These are phyloP conservation scores for Verasper variegatus DNA, from an alignment of 2,113 vertebrate genomes.

Conservation along the genomic window DNA sequence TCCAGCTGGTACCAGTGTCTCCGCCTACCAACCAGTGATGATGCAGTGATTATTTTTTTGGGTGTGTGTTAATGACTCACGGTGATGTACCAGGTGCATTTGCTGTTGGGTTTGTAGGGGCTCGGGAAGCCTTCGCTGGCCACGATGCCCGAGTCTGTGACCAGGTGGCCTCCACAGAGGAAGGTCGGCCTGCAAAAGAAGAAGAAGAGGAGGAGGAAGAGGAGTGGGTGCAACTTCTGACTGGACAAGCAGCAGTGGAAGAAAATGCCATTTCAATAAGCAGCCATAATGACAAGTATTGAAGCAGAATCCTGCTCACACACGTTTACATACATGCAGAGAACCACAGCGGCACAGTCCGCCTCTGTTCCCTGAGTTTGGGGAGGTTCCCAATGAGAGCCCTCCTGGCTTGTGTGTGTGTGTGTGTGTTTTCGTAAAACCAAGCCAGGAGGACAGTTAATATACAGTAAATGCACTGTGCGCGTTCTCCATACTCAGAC, in stretches of 20 bases:
- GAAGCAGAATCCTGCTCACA: neutral
- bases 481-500: neutral
- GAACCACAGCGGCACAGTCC: constrained; percentile 65
- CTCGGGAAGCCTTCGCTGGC: constrained; percentile 90
- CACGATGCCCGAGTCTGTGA: constrained; percentile 87
- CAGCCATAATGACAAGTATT: neutral
- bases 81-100: constrained; percentile 91
- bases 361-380: constrained; percentile 61
- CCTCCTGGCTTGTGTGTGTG: constrained; percentile 18
- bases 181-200: constrained; percentile 83
- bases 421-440: constrained; percentile 28
- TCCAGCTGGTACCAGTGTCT: too few relatives aligned
- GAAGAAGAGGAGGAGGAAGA: neutral
- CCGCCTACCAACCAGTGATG: too few relatives aligned
- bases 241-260: neutral
- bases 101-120: constrained; percentile 86
- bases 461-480: constrained; percentile 35
- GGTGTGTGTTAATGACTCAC: constrained; percentile 81
- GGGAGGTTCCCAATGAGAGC: constrained; percentile 49
- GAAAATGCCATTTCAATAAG: neutral
- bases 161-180: constrained; percentile 88
- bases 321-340: neutral
- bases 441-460: constrained; percentile 29
- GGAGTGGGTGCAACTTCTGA: neutral
- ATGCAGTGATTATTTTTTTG: neutral